phyloP scores from a whole-genome alignment of 1,140 invertebrate species.

The Aphelinus certus region DNA sequence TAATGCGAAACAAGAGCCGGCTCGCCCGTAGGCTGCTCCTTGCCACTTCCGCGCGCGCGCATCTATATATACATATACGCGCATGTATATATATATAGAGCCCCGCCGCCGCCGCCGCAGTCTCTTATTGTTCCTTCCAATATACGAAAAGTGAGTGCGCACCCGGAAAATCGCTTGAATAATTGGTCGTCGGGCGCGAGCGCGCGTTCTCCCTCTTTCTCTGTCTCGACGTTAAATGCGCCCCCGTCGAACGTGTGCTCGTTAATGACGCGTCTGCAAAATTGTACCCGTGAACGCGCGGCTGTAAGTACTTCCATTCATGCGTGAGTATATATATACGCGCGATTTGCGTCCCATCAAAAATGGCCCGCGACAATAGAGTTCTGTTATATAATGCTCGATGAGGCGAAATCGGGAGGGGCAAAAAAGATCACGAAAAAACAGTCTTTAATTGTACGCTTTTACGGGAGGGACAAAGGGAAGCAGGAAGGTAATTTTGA shows the following conservation, averaged over 20 bases:
- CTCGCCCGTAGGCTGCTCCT: slow-evolving; percentile 24
- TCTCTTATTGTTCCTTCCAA: background rate
- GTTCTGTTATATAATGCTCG: too few relatives aligned
- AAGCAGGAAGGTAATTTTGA: too few relatives aligned
- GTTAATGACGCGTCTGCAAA: slow-evolving; percentile 9
- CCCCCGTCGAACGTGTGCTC: background rate
- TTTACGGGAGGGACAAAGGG: too few relatives aligned
- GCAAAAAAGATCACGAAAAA: too few relatives aligned
- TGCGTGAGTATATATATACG: too few relatives aligned
- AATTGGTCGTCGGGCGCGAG: slow-evolving; percentile 16
- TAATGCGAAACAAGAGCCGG: slow-evolving; percentile 48
- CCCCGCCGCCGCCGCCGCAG: background rate
- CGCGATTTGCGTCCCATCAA: too few relatives aligned
- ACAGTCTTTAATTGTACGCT: too few relatives aligned
- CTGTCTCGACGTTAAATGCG: too few relatives aligned
- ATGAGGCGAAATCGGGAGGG: too few relatives aligned
- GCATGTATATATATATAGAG: too few relatives aligned
- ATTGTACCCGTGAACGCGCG: background rate
- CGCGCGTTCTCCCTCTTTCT: background rate
- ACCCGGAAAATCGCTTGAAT: slow-evolving; percentile 18
- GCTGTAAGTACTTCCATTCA: background rate
- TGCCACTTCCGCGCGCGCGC: background rate
- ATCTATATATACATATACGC: background rate
- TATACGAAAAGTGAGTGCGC: slow-evolving; percentile 4
- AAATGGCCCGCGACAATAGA: too few relatives aligned